Evolutionary conservation across 2,113 vertebrate genomes (phyloP).

Genomic region (Machaerirhynchus nigripectus): DNA sequence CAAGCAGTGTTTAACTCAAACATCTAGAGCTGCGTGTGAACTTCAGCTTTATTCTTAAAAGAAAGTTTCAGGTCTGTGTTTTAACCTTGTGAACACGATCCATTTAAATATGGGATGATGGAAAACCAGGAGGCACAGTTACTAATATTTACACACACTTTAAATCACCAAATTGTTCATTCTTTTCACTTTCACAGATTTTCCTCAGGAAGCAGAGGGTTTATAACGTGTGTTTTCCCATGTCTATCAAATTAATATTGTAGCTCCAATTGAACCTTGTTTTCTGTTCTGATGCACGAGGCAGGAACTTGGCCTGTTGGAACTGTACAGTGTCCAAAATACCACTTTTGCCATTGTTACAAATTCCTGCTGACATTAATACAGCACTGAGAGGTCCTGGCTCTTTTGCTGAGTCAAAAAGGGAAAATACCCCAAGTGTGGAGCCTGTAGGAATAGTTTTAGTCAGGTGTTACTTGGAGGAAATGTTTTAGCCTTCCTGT

Average conservation of each 20-base stretch:
- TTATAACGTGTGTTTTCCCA: background rate
- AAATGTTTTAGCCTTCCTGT: background rate
- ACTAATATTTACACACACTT: background rate
- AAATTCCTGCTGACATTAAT: background rate
- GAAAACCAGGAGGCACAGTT: background rate
- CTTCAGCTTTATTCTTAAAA: background rate
- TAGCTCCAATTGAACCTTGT: background rate
- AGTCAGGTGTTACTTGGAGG: background rate
- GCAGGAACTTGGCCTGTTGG: background rate
- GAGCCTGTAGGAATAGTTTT: background rate
- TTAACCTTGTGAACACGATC: rapidly evolving
- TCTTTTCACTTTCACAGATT: background rate
- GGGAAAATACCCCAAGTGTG: background rate
- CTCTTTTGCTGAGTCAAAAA: background rate
- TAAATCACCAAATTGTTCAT: background rate
- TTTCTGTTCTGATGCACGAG: background rate
- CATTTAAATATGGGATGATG: background rate
- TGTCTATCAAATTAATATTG: background rate
- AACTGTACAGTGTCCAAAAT: background rate
- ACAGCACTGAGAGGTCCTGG: background rate
- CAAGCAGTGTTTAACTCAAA: background rate
- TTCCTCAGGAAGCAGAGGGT: background rate
- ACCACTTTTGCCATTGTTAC: background rate
- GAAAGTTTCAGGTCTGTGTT: background rate
- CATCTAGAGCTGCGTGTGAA: background rate